These are phyloP conservation scores for Helicolenus hilgendorfi DNA, from an alignment of 2,797 vertebrate genomes.

Conservation along the genomic window DNA sequence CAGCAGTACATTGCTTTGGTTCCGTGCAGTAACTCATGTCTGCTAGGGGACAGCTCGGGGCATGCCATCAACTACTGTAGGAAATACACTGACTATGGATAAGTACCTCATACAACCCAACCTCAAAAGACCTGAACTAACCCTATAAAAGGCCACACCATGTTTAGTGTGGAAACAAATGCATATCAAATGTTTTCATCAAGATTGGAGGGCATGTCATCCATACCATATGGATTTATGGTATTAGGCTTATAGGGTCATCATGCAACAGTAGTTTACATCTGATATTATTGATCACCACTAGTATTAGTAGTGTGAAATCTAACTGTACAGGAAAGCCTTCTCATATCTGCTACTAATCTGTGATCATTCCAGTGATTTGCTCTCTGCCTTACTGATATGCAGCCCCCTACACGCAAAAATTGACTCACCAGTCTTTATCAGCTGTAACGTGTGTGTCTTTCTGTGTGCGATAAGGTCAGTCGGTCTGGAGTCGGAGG, in stretches of 20 bases:
- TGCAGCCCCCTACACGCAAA: background rate
- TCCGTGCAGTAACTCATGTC: background rate
- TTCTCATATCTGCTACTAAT: background rate
- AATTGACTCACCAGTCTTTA: background rate
- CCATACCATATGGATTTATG: background rate
- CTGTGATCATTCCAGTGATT: background rate
- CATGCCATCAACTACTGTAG: too few species aligned
- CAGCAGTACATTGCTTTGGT: background rate
- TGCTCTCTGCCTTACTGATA: background rate
- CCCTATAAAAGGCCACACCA: background rate
- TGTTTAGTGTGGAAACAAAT: background rate
- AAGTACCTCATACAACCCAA: background rate
- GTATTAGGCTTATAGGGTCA: background rate
- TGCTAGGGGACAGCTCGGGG: background rate
- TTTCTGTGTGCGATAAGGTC: conserved; percentile 46
- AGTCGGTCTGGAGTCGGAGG: conserved; percentile 15
- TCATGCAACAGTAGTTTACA: background rate
- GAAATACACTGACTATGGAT: background rate
- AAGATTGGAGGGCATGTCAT: background rate
- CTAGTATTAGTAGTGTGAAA: background rate
- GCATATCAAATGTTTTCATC: background rate
- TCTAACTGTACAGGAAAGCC: background rate
- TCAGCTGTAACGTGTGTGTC: conserved; percentile 22
- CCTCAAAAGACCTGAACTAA: background rate
- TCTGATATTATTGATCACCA: background rate